phyloP scores from a whole-genome alignment of 2,113 vertebrate genomes.

The Otocyon megalotis region DNA sequence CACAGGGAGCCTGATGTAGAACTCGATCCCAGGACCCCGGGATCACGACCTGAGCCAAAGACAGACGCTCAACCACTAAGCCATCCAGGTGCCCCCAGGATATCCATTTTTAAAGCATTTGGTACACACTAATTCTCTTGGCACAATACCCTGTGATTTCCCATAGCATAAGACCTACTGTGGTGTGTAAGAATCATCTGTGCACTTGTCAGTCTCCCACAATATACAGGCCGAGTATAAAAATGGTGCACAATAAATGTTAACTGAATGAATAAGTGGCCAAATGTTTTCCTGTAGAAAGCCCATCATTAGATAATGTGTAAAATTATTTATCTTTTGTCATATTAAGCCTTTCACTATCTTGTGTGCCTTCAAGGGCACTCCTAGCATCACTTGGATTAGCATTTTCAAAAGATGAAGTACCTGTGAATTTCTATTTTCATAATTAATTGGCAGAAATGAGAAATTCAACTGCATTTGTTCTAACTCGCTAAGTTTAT shows the following conservation, averaged over 20 bases:
- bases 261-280: not conserved
- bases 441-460: conserved; percentile 46
- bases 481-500: not conserved
- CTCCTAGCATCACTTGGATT: not conserved
- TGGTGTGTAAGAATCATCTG: not conserved
- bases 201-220: not conserved
- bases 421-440: conserved; percentile 46
- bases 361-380: not conserved
- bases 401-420: conserved; percentile 26
- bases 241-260: not conserved
- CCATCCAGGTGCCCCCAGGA: not conserved
- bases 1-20: not conserved
- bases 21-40: not conserved
- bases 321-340: not conserved
- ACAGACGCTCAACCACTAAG: not conserved
- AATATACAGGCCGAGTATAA: not conserved
- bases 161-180: not conserved
- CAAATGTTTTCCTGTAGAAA: conserved; percentile 17
- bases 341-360: conserved; percentile 10
- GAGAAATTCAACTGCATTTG: conserved; percentile 45
- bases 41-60: not conserved
- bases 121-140: not conserved
- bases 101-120: conserved; percentile 22
- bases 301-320: not conserved
- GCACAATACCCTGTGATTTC: not conserved